Conservation (phyloP, 2,888 invertebrate species). For the Sarcophaga variegata region DNA sequence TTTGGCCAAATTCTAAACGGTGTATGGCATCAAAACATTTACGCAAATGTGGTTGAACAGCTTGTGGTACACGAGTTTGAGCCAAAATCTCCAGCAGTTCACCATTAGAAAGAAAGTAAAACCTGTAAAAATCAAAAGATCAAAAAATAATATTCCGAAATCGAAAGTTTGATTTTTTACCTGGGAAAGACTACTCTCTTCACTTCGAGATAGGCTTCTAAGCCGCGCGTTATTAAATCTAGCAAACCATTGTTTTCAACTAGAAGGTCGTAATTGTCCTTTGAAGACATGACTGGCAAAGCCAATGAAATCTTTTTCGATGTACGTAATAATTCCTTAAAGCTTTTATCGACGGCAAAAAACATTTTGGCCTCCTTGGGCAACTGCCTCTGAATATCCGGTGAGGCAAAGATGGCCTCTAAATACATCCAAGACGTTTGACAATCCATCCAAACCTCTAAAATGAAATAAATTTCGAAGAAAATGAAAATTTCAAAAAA, state of each 20-base stretch:
- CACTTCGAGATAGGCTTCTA: constrained; percentile 94
- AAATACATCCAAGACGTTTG: constrained; percentile 97
- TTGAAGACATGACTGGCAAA: constrained; percentile 89
- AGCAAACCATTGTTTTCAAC: constrained; percentile 89
- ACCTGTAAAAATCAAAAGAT: constrained; percentile 78
- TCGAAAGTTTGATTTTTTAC: constrained; percentile 66
- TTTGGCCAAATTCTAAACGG: constrained; percentile 89
- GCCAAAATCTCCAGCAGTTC: constrained; percentile 94
- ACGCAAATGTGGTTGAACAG: constrained; percentile 93
- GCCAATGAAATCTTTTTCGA: constrained; percentile 91
- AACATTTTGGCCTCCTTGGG: constrained; percentile 95
- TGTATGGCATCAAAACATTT: constrained; percentile 95
- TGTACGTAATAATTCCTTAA: constrained; percentile 93
- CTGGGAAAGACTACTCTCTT: constrained; percentile 94
- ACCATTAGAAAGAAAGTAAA: constrained; percentile 95
- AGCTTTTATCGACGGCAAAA: constrained; percentile 92
- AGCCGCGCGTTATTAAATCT: constrained; percentile 94
- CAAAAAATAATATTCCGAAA: background rate
- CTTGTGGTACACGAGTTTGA: constrained; percentile 93
- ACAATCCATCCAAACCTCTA: constrained; percentile 94
- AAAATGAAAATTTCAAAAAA: background rate
- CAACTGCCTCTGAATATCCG: constrained; percentile 95
- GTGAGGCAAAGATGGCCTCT: constrained; percentile 96
- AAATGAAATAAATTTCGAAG: background rate
- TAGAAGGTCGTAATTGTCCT: constrained; percentile 87